Percentiles rank a stretch among this genome's conserved stretches.
Evolutionary conservation across 1,140 invertebrate genomes (phyloP).

Genomic region (Centruroides vittatus): DNA sequence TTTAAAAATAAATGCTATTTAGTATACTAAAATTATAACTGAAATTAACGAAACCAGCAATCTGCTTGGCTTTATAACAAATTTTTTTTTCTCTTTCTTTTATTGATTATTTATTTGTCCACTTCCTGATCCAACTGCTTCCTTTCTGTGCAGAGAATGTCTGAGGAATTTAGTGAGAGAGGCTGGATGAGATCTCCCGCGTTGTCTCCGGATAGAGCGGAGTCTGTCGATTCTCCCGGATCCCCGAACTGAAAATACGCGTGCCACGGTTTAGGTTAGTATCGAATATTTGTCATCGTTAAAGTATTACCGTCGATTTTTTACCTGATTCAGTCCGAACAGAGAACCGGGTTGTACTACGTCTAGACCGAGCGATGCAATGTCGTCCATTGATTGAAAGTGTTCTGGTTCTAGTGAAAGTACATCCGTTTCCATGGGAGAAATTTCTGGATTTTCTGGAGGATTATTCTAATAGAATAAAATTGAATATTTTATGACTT

Average conservation of each 20-base stretch:
- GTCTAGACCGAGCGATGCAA: slow-evolving; percentile 18
- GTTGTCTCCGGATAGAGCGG: slow-evolving; percentile 5
- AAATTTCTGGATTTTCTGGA: no score
- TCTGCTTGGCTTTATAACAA: no score
- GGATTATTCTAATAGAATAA: no score
- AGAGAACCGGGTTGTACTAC: slow-evolving; percentile 14
- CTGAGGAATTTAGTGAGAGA: not conserved
- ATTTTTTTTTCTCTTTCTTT: no score
- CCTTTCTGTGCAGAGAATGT: no score
- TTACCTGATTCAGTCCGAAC: slow-evolving; percentile 18
- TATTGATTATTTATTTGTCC: no score
- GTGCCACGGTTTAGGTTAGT: not conserved
- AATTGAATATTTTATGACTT: no score
- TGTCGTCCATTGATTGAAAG: slow-evolving; percentile 21
- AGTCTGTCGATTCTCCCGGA: slow-evolving; percentile 12
- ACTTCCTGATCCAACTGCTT: no score
- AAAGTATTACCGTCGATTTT: not conserved
- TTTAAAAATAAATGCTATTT: no score
- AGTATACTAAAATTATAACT: no score
- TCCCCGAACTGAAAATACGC: slow-evolving; percentile 3
- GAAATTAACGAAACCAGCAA: no score
- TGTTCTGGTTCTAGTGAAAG: slow-evolving; percentile 13
- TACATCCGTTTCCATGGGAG: not conserved
- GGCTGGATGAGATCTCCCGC: slow-evolving; percentile 6
- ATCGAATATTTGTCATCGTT: not conserved